Conservation (phyloP, 2,888 invertebrate species). For the Mythimna impura region DNA sequence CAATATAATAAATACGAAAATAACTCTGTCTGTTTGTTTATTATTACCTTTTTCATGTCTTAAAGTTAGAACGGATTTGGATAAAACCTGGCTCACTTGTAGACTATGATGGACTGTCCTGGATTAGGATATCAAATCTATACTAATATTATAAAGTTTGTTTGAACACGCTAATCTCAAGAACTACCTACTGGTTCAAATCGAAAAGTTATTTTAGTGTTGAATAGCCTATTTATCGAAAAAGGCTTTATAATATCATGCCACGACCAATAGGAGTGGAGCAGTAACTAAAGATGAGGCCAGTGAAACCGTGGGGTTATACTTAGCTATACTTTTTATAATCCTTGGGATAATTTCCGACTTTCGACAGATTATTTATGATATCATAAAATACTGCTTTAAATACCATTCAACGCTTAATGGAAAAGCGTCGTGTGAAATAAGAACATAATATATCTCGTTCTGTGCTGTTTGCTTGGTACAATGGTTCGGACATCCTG, state of each 20-base stretch:
- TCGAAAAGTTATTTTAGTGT: no score
- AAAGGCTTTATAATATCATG: no score
- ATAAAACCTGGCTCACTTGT: neutral
- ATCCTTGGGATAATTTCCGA: no score
- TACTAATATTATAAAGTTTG: no score
- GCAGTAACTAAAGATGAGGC: no score
- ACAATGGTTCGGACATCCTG: constrained; percentile 89
- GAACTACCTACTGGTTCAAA: no score
- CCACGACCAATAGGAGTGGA: no score
- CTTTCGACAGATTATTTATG: constrained; percentile 6
- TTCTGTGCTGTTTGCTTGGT: constrained; percentile 88
- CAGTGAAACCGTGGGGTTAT: no score
- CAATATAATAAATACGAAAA: neutral
- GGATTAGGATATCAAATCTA: no score
- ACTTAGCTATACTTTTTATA: no score
- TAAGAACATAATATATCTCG: constrained; percentile 82
- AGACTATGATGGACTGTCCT: neutral
- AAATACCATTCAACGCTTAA: constrained; percentile 65
- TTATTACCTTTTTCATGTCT: neutral
- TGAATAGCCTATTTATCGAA: no score
- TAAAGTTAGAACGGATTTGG: neutral
- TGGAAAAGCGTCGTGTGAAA: constrained; percentile 73
- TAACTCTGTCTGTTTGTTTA: neutral
- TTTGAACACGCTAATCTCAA: no score
- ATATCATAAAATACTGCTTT: constrained; percentile 39